Percentiles rank a stretch among this genome's conserved stretches.
Evolutionary conservation across 2,888 invertebrate species (phyloP).

Genomic region (Trichopoda pennipes): DNA sequence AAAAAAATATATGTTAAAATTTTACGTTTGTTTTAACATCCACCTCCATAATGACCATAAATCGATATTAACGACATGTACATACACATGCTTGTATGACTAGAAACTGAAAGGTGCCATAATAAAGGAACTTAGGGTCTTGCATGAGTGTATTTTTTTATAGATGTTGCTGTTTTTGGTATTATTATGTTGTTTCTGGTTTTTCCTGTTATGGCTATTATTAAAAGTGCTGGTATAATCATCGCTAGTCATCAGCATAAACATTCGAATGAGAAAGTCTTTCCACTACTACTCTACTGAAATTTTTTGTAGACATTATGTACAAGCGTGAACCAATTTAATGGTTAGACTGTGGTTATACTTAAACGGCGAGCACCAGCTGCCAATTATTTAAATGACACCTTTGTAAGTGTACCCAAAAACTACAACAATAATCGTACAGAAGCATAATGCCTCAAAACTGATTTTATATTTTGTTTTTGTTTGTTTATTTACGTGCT

Average conservation of each 20-base stretch:
- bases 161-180: conserved; percentile 8
- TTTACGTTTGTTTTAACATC: conserved; percentile 31
- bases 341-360: conserved; percentile 59
- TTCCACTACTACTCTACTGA: neutral
- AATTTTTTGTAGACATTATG: conserved; percentile 9
- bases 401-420: neutral
- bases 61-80: conserved; percentile 62
- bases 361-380: conserved; percentile 69
- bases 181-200: conserved; percentile 11
- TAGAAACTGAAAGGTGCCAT: neutral
- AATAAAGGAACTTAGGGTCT: neutral
- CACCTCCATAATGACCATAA: conserved; percentile 62
- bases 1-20: conserved; percentile 28
- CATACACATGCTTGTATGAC: neutral
- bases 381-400: conserved; percentile 75
- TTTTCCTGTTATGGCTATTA: conserved; percentile 33
- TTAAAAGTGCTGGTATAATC: no score
- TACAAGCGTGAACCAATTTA: conserved; percentile 34
- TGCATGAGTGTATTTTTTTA: neutral
- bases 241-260: conserved; percentile 7
- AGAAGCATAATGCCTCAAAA: neutral
- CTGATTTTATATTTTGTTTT: neutral
- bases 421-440: neutral
- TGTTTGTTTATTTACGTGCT: neutral
- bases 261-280: conserved; percentile 4